Base-by-base conservation (phyloP, 30 jellyfish, hydroid and myxozoan species). In the Turritopsis rubra region DNA sequence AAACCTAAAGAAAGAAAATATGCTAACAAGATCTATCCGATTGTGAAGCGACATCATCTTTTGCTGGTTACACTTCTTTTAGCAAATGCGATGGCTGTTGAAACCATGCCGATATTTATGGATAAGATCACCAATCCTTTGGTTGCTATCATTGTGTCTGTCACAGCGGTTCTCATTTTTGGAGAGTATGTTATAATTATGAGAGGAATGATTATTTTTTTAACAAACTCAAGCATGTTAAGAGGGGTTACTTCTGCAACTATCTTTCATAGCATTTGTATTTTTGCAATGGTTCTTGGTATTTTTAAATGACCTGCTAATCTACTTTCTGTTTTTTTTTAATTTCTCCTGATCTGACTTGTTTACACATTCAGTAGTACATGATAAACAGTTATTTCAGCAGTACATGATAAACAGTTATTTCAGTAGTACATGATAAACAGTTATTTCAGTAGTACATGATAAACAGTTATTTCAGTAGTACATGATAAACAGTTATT, bases 61-160 rank as follows among this genome's bases (percentile, higher is more conserved):
- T 74, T 83, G 81, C 65, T 83, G 78, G 90, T 83, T 3, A 83
- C 90, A 18, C 87, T 83, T 22, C 81, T 83, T 20, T 65, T 83
- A 60, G 90, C 90, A 20, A 83, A 83, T 28, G 87, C 90, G 19
- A 52, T 17, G 1, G 83, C 86, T 72, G 90, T 83, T 29, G 90
- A 83, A 75, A 52, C 86, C 68, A 83, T 83, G 90, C 90, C 90
- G 26, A 72, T 83, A 21, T 83, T 83, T 81, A 83, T 83, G 90
- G 90, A 83, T 66, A 73, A 75, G 77, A 83, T 83, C 65, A 72
- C 88, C 24, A 75, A 83, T 75, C 90, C 90, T 72, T 29, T 83
- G 23, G 66, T 83, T 72, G 90, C 90, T 18, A 83, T 83, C n/a
- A 21, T 53, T 21, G 90, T 83, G 17, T 83, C 90, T 0, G 90